A percentile compares a stretch with the other conserved stretches of the same genome.
phyloP scores from a whole-genome alignment of 2,113 vertebrate genomes.

The Phyllostomus discolor region DNA sequence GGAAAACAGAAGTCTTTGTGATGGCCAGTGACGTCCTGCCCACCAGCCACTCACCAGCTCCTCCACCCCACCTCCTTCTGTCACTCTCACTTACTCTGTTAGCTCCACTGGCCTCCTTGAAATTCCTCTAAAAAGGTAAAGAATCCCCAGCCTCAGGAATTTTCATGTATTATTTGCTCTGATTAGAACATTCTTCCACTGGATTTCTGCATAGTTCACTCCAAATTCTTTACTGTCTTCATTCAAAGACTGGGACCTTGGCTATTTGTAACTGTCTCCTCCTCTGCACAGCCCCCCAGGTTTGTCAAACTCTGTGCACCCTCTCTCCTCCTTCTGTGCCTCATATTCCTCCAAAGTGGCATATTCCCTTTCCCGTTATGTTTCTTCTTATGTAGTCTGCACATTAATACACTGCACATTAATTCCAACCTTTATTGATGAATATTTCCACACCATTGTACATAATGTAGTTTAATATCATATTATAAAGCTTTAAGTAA shows the following conservation, averaged over 20 bases:
- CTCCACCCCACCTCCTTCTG: background rate
- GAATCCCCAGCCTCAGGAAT: background rate
- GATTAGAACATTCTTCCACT: background rate
- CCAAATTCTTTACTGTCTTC: background rate
- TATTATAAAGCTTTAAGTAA: background rate
- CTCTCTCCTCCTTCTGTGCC: rapidly evolving
- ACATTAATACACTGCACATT: background rate
- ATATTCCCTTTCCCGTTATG: background rate
- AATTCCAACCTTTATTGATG: background rate
- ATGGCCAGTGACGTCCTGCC: background rate
- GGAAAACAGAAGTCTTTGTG: background rate
- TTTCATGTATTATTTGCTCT: background rate
- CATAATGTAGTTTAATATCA: background rate
- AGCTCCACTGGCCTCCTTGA: background rate
- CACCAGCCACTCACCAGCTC: background rate
- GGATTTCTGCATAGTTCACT: background rate
- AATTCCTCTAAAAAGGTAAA: background rate
- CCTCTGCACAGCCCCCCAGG: background rate
- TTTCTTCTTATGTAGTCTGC: background rate
- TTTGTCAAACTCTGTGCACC: background rate
- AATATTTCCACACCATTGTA: background rate
- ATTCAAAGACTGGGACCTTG: background rate
- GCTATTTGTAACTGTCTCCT: background rate
- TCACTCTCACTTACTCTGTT: background rate
- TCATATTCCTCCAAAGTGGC: background rate